Evolutionary conservation across 1,140 invertebrate genomes (phyloP).

Genomic region (Scaptomyza montana): DNA sequence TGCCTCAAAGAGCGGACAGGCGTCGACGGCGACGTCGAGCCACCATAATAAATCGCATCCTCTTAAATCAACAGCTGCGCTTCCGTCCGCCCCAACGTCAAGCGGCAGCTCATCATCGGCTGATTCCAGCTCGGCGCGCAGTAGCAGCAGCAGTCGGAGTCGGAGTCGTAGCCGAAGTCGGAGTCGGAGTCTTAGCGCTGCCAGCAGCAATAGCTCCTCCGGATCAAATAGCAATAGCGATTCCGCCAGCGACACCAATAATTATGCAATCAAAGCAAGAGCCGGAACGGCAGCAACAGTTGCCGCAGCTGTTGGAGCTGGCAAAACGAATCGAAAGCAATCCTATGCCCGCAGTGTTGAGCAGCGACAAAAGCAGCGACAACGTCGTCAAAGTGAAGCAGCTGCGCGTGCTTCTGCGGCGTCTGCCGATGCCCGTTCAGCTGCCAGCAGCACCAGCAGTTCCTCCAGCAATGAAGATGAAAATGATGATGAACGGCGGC

Average conservation of each 20-base stretch:
- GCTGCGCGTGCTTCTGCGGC: slow-evolving; percentile 57
- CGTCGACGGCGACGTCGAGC: slow-evolving; percentile 67
- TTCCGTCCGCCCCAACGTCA: slow-evolving; percentile 70
- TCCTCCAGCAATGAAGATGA: slow-evolving; percentile 74
- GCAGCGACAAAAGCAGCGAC: slow-evolving; percentile 82
- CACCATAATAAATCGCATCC: slow-evolving; percentile 51
- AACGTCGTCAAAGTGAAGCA: slow-evolving; percentile 77
- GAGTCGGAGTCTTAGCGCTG: background rate
- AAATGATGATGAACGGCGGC: slow-evolving; percentile 15
- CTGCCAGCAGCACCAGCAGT: slow-evolving; percentile 83
- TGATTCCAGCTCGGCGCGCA: slow-evolving; percentile 74
- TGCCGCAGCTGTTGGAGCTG: slow-evolving; percentile 34
- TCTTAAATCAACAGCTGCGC: slow-evolving; percentile 20
- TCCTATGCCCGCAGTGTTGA: slow-evolving; percentile 16
- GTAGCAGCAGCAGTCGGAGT: slow-evolving; percentile 22
- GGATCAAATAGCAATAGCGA: slow-evolving; percentile 55
- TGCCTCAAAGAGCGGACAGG: slow-evolving; percentile 70
- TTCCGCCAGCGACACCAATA: slow-evolving; percentile 61
- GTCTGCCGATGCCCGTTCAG: slow-evolving; percentile 45
- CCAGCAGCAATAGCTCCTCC: slow-evolving; percentile 25
- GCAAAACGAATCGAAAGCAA: background rate
- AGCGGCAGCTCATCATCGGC: slow-evolving; percentile 76
- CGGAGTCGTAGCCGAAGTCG: background rate
- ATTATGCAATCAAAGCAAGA: slow-evolving; percentile 11
- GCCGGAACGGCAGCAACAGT: slow-evolving; percentile 9